These are phyloP conservation scores for Xanthorhoe designata DNA, from an alignment of 2,888 invertebrate species.

Conservation along the genomic window DNA sequence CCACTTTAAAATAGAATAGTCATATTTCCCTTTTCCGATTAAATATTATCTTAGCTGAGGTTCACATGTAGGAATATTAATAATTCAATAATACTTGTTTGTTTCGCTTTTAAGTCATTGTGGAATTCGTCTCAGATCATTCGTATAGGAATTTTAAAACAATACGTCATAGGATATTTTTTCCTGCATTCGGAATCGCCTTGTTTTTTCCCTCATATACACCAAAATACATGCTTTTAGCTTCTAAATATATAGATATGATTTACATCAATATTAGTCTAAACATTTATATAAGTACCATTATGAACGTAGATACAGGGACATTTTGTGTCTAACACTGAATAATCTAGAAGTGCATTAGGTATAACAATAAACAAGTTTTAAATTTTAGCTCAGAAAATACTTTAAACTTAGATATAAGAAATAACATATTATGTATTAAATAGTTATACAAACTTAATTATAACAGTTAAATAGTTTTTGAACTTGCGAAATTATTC, in stretches of 20 bases:
- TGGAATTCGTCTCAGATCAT: conserved; percentile 13
- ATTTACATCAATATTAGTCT: conserved; percentile 33
- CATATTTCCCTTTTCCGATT: conserved; percentile 50
- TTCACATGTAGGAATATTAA: conserved; percentile 52
- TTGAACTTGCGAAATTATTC: not conserved
- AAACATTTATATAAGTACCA: conserved; percentile 34
- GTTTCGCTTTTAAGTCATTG: not conserved
- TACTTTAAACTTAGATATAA: not conserved
- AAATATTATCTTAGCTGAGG: conserved; percentile 53
- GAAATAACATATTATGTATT: not conserved
- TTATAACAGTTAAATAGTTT: no score
- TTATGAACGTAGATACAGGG: conserved; percentile 31
- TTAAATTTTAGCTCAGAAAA: conserved; percentile 5
- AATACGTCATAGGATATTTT: not conserved
- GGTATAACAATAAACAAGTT: conserved; percentile 1
- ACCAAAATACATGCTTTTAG: conserved; percentile 40
- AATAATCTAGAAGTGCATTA: conserved; percentile 12
- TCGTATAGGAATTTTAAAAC: not conserved
- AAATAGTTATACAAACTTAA: no score
- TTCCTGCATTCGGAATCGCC: not conserved
- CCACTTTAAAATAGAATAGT: conserved; percentile 58
- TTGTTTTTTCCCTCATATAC: conserved; percentile 19
- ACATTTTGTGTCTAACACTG: conserved; percentile 40
- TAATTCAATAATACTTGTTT: conserved; percentile 41
- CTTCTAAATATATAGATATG: conserved; percentile 33